A percentile compares a stretch with the other conserved stretches of the same genome.
Conservation (phyloP, 1,140 invertebrate species). For the Lasioglossum baleicum region DNA sequence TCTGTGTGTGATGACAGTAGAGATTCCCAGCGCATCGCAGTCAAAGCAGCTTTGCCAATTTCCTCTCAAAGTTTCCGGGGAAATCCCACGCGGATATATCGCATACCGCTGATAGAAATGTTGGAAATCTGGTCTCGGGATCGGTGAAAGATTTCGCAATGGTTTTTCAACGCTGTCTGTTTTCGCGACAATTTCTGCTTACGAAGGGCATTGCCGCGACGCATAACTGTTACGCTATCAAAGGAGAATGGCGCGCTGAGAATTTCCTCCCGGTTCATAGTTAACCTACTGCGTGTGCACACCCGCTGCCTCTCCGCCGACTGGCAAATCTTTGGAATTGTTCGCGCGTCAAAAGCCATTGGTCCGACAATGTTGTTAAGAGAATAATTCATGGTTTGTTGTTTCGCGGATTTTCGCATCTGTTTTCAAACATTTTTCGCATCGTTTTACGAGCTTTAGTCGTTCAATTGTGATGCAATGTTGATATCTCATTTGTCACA, state of each 20-base stretch:
- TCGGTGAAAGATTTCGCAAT: background rate
- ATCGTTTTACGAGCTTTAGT: background rate
- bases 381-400: slow-evolving; percentile 32
- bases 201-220: slow-evolving; percentile 45
- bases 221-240: slow-evolving; percentile 62
- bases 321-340: slow-evolving; percentile 64
- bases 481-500: no score
- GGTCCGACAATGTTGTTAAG: slow-evolving; percentile 31
- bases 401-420: slow-evolving; percentile 11
- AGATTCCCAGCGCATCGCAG: background rate
- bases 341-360: slow-evolving; percentile 59
- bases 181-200: slow-evolving; percentile 38
- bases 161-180: background rate
- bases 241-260: slow-evolving; percentile 59
- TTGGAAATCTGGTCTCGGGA: background rate
- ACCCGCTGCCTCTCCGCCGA: slow-evolving; percentile 31
- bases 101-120: background rate
- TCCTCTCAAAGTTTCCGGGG: background rate
- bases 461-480: no score
- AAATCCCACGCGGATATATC: slow-evolving; percentile 9
- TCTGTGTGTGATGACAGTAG: background rate
- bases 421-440: background rate
- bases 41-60: slow-evolving; percentile 7
- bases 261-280: slow-evolving; percentile 65
- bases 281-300: slow-evolving; percentile 63